A percentile compares a stretch with the other conserved stretches of the same genome.
phyloP scores from a whole-genome alignment of 2,113 vertebrate genomes.

The Spheniscus mendiculus region DNA sequence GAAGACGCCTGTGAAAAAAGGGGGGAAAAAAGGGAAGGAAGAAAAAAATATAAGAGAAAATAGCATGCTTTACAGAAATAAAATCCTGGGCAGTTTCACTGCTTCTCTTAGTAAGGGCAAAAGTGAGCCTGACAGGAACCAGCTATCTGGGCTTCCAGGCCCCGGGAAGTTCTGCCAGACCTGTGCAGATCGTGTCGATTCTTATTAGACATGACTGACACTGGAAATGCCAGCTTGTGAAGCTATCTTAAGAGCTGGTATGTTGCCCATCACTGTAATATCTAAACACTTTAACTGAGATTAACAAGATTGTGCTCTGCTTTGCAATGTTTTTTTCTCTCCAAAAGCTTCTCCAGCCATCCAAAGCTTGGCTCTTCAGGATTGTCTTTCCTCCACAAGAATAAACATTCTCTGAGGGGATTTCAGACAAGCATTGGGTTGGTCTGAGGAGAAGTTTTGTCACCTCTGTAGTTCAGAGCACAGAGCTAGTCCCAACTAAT shows the following conservation, averaged over 20 bases:
- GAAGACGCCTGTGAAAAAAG: background rate
- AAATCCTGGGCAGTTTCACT: background rate
- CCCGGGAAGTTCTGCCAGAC: background rate
- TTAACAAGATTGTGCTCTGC: background rate
- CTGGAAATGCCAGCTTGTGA: background rate
- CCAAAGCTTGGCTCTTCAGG: background rate
- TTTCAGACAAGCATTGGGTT: background rate
- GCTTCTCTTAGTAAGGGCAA: background rate
- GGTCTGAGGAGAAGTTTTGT: background rate
- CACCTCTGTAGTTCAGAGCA: background rate
- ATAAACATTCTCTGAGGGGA: background rate
- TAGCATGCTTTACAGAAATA: background rate
- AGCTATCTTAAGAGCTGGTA: background rate
- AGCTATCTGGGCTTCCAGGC: background rate
- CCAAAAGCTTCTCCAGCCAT: background rate
- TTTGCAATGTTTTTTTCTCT: background rate
- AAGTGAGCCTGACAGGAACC: background rate
- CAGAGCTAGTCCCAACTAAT: background rate
- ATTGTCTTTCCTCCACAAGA: background rate
- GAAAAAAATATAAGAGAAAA: background rate
- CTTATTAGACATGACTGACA: background rate
- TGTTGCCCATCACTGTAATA: background rate
- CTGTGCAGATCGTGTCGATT: background rate
- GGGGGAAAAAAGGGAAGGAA: fast-evolving
- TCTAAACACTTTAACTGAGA: background rate